A percentile compares a stretch with the other conserved stretches of the same genome.
phyloP scores from a whole-genome alignment of 2,888 invertebrate genomes.

The Torymus texanus region DNA sequence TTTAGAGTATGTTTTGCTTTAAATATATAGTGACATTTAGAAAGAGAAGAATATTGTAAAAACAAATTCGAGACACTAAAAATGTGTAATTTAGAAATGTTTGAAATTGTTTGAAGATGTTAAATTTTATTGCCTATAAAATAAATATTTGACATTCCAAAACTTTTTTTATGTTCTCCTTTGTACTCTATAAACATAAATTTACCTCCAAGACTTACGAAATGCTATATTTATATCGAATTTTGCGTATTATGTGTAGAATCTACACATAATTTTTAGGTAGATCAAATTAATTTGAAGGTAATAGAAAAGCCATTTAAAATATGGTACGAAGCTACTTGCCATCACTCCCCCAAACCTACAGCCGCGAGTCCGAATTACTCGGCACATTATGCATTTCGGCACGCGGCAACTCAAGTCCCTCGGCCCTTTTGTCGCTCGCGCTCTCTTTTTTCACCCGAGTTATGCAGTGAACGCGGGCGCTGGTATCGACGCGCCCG shows the following conservation, averaged over 20 bases:
- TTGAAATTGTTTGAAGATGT: neutral
- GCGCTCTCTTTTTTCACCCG: neutral
- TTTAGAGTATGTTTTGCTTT: conserved; percentile 37
- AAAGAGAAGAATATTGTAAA: neutral
- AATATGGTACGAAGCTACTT: too few species aligned
- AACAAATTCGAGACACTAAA: neutral
- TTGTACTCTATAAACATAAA: neutral
- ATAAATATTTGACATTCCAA: conserved; percentile 15
- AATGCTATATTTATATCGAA: neutral
- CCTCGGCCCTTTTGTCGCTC: conserved; percentile 16
- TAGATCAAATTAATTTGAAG: too few species aligned
- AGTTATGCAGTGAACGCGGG: conserved; percentile 1
- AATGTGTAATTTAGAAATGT: neutral
- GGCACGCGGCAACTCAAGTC: conserved; percentile 5
- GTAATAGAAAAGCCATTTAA: too few species aligned
- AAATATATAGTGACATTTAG: neutral
- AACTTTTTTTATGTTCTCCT: neutral
- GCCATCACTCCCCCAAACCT: too few species aligned
- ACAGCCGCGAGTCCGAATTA: too few species aligned
- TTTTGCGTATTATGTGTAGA: neutral
- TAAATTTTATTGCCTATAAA: conserved; percentile 13
- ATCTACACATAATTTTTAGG: too few species aligned
- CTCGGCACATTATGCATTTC: too few species aligned
- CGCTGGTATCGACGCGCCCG: conserved; percentile 34
- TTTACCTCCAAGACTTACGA: neutral